Percentiles rank a stretch among this genome's conserved stretches.
Conservation (phyloP, 2,113 vertebrate species). For the Aphelocoma coerulescens region DNA sequence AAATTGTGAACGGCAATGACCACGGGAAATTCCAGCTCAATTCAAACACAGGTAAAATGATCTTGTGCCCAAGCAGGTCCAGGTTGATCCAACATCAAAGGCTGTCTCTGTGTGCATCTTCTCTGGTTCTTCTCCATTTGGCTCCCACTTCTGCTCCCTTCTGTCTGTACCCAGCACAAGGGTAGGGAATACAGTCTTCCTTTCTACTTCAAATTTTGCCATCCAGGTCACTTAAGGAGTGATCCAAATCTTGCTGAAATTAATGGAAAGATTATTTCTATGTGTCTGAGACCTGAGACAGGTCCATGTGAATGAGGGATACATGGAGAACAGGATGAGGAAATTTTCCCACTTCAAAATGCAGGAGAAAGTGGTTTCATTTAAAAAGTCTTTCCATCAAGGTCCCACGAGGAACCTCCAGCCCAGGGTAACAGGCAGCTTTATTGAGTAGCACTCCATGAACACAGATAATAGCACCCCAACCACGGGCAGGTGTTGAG, state of each 20-base stretch:
- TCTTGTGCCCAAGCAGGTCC: neutral
- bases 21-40: constrained; percentile 82
- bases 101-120: neutral
- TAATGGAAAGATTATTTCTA: neutral
- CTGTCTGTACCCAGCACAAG: neutral
- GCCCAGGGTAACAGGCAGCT: neutral
- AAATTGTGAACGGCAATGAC: constrained; percentile 85
- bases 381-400: neutral
- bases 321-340: neutral
- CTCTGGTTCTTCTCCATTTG: neutral
- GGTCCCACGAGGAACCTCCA: neutral
- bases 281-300: neutral
- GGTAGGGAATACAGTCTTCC: neutral
- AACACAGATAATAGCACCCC: neutral
- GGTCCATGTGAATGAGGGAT: neutral
- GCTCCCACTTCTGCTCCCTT: neutral
- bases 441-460: neutral
- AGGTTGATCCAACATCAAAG: neutral
- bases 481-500: neutral
- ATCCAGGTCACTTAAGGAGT: neutral
- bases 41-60: constrained; percentile 78
- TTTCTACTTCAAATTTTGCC: neutral
- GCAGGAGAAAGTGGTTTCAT: neutral
- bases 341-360: neutral
- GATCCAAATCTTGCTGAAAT: neutral